phyloP scores from a whole-genome alignment of 2,888 invertebrate species.

The Scaptomyza polygonia region DNA sequence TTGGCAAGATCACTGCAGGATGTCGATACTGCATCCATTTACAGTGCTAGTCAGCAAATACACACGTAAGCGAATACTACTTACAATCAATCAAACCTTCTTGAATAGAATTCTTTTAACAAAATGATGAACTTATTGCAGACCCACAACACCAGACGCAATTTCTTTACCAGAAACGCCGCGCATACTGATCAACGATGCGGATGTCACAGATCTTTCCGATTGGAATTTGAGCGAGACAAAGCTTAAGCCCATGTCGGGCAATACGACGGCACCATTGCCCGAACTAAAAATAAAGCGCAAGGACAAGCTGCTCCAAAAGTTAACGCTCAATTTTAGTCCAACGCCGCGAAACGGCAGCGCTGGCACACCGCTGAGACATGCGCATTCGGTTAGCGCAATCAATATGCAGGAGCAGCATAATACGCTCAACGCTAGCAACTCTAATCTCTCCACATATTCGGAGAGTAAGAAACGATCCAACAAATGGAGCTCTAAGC shows the following conservation, averaged over 20 bases:
- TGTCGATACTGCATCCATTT: conserved; percentile 47
- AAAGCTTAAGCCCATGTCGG: conserved; percentile 38
- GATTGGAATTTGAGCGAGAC: conserved; percentile 33
- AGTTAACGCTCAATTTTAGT: conserved; percentile 44
- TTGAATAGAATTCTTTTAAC: background rate
- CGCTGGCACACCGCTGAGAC: conserved; percentile 50
- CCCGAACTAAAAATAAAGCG: conserved; percentile 58
- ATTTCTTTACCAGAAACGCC: conserved; percentile 44
- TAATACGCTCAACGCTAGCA: conserved; percentile 61
- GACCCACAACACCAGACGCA: conserved; percentile 25
- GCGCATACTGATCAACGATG: conserved; percentile 61
- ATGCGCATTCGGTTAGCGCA: conserved; percentile 74
- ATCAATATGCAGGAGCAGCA: conserved; percentile 64
- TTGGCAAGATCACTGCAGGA: conserved; percentile 86
- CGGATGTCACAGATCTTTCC: conserved; percentile 44
- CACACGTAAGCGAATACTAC: conserved; percentile 53
- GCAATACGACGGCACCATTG: conserved; percentile 44
- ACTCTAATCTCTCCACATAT: conserved; percentile 66
- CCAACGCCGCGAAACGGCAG: conserved; percentile 36
- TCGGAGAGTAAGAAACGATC: conserved; percentile 71
- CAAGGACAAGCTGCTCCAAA: conserved; percentile 47
- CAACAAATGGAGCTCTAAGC: conserved; percentile 68
- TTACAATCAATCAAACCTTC: background rate
- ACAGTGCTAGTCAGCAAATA: conserved; percentile 25
- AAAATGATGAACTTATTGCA: background rate